Evolutionary conservation across 1,140 invertebrate species (phyloP).

Genomic region (Zaprionus camerounensis): DNA sequence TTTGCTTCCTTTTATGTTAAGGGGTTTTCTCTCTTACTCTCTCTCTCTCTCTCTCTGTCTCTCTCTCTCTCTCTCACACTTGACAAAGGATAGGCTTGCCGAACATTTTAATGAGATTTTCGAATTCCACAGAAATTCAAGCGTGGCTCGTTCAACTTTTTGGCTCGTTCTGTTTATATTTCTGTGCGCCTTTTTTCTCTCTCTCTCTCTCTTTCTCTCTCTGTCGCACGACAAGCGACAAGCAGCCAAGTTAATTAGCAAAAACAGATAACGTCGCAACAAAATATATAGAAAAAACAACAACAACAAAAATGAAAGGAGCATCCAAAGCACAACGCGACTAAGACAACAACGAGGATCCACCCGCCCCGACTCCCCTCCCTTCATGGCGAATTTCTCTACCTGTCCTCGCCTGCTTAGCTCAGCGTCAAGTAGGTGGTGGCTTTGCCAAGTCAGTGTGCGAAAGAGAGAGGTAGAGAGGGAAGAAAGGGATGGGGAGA

Average conservation of each 20-base stretch:
- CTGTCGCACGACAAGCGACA: constrained; percentile 43
- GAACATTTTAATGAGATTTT: constrained; percentile 78
- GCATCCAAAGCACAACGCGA: constrained; percentile 59
- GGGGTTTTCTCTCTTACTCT: background rate
- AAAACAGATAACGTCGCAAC: constrained; percentile 77
- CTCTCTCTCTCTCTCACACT: background rate
- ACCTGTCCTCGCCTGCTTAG: constrained; percentile 13
- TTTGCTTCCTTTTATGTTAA: constrained; percentile 31
- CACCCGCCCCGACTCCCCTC: background rate
- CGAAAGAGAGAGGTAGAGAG: background rate
- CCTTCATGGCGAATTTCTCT: background rate
- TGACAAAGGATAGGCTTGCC: constrained; percentile 30
- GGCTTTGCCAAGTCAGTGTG: constrained; percentile 4
- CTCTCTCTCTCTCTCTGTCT: background rate
- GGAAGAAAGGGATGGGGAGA: background rate
- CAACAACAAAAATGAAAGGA: constrained; percentile 61
- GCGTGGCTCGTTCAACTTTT: constrained; percentile 51
- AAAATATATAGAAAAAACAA: constrained; percentile 58
- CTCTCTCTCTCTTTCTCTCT: background rate
- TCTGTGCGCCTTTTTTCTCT: background rate
- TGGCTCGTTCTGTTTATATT: constrained; percentile 14
- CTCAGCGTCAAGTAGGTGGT: constrained; percentile 5
- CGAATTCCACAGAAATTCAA: constrained; percentile 71
- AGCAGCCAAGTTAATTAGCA: constrained; percentile 79
- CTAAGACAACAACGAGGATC: constrained; percentile 49